Base-by-base conservation (phyloP, 2,113 vertebrate genomes). In the Micromys minutus region DNA sequence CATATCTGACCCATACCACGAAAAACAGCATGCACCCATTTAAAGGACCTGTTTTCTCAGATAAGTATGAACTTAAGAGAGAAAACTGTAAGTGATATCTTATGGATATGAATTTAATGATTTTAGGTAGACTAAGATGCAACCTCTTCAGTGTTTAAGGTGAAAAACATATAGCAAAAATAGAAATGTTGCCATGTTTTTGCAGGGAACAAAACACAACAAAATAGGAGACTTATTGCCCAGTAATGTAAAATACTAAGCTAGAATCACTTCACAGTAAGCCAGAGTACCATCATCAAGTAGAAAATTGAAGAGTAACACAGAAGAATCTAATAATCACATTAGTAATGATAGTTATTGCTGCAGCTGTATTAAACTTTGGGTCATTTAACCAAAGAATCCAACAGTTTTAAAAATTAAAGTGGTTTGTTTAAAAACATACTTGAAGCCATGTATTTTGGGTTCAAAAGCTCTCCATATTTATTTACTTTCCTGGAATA, bases 371-470 rank as follows among this genome's bases (percentile, higher is more conserved):
- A 86, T 63, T 86, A 84, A 94, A 91, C 74, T 39, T 22, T 55
- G 36, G 85, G 42, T 90, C 80, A 88, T 36, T 67, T 72, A 91
- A 93, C 1, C 65, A 86, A n/a, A 79, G 7, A 90, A n/a, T 34
- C 72, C 34, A 63, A 45, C 4, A n/a, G 47, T 83, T 93, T 94
- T 79, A 63, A 55, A n/a, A 94, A 61, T 29, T 86, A 42, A 93
- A 88, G 0, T 17, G 0, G 1, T 93, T 88, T 89, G 15, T 93
- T 93, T 94, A 4, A 55, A 80, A 90, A 59, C 6, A 47, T 79
- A 94, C 86, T 89, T 93, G 34, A 89, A 89, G 7, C 7, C 39
- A 90, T 69, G 26, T 11, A 36, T 74, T 96, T 93, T 39, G 57
- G 7, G 3, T 89, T 96, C 34, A n/a, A 90, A 90, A 55, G 0